phyloP scores from a whole-genome alignment of 2,888 invertebrate species.

The Cheilosia vulpina region DNA sequence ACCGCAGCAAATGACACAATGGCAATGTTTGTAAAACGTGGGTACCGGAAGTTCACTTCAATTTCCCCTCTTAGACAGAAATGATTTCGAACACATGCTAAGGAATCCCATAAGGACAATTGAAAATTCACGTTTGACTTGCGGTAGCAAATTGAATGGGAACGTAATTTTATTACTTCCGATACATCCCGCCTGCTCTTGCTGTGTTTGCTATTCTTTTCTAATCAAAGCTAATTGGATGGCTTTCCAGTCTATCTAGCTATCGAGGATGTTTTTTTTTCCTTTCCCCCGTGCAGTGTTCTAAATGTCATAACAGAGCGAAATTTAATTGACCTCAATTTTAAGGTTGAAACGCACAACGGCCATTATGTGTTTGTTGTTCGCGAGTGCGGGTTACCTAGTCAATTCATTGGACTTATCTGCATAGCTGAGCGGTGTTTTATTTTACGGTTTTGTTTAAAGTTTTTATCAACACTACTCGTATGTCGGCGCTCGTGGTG shows the following conservation, averaged over 20 bases:
- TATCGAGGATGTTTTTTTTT: too few species aligned
- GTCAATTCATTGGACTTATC: slow-evolving; percentile 71
- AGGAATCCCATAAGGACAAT: slow-evolving; percentile 43
- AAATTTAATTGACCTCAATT: slow-evolving; percentile 71
- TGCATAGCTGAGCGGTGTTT: slow-evolving; percentile 22
- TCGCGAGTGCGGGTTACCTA: slow-evolving; percentile 29
- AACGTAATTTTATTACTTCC: slow-evolving; percentile 63
- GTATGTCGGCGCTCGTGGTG: neutral
- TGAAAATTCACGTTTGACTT: slow-evolving; percentile 59
- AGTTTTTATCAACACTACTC: slow-evolving; percentile 6
- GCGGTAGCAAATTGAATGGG: slow-evolving; percentile 60
- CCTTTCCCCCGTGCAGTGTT: neutral
- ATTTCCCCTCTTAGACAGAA: slow-evolving; percentile 62
- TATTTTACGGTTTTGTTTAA: slow-evolving; percentile 7
- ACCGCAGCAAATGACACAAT: slow-evolving; percentile 34
- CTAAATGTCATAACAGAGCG: slow-evolving; percentile 44
- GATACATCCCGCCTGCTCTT: slow-evolving; percentile 18
- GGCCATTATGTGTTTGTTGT: slow-evolving; percentile 8
- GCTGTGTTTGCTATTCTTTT: slow-evolving; percentile 6
- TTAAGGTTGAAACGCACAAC: slow-evolving; percentile 39
- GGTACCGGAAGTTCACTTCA: slow-evolving; percentile 49
- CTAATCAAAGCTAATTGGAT: slow-evolving; percentile 51
- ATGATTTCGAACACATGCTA: slow-evolving; percentile 58
- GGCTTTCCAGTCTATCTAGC: slow-evolving; percentile 25
- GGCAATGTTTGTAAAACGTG: slow-evolving; percentile 13